Base-by-base conservation (phyloP, 23 tunicate genomes). In the Trididemnum miniatum region DNA sequence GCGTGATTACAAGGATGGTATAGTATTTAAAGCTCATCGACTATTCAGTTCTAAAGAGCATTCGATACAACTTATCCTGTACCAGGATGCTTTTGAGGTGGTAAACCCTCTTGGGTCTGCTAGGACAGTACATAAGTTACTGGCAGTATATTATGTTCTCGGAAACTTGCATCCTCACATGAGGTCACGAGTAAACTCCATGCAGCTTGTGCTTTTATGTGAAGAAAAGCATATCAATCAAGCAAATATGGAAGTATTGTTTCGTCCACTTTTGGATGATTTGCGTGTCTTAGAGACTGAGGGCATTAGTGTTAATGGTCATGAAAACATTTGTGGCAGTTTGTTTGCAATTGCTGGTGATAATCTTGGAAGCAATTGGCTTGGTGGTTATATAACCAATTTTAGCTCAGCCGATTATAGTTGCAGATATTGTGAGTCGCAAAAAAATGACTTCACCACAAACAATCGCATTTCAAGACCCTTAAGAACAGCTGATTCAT, bases 11-110 rank as follows among this genome's bases (percentile, higher is more conserved):
- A 28, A 22, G 37, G 85, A 81, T 81, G 85, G 85, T 1, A 30
- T 81, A 35, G 77, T 49, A 20, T 81, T 81, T 37, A 38, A 66
- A 49, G 33, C n/a, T 28, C 65, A 65, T 36, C 28, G 24, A 0
- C 35, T 81, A 20, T 81, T 81, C 25, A 22, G 25, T 1, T 3
- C 15, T 27, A 27, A 65, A 15, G 71, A 54, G 1, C 18, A 65
- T 1, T 1, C 51, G 2, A 30, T 81, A 1, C 77, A 81, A 66
- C 65, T 81, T 20, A 31, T 81, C 24, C 33, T 81, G 35, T 81
- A 81, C 44, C 85, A 81, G 44, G 85, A 81, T 49, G 64, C 36
- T 1, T 81, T 81, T 66, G 85, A 81, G 31, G 50, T 81, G 9
- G 62, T 22, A 22, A 81, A 81, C 59, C 81, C 81, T 20, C 37